Percentiles rank a stretch among this genome's conserved stretches.
Evolutionary conservation across 2,888 invertebrate species (phyloP).

Genomic region (Bruchidius siliquastri): DNA sequence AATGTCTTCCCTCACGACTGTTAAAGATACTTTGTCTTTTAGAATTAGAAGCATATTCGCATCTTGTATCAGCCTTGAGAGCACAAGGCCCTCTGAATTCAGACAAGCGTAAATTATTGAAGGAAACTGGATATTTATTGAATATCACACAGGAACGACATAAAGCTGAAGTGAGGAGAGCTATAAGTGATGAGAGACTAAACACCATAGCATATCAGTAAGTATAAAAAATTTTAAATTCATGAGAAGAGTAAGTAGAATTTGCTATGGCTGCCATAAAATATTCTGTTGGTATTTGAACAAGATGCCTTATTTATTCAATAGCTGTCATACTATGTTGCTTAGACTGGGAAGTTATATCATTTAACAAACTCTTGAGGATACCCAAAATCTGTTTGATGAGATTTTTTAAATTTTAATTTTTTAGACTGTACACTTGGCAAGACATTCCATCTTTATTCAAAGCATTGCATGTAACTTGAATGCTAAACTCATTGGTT

Average conservation of each 20-base stretch:
- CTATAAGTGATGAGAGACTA: constrained; percentile 86
- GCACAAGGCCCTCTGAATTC: constrained; percentile 86
- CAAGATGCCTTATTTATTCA: not conserved
- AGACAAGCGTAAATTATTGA: constrained; percentile 77
- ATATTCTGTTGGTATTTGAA: not conserved
- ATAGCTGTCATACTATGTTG: not conserved
- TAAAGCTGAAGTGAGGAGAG: constrained; percentile 86
- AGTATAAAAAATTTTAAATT: constrained; percentile 39
- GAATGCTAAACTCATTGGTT: too few relatives aligned
- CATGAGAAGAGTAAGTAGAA: not conserved
- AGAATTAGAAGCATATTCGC: constrained; percentile 91
- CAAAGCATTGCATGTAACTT: too few relatives aligned
- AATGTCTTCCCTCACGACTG: not conserved
- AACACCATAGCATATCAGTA: constrained; percentile 87
- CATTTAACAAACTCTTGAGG: too few relatives aligned
- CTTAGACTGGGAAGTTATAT: too few relatives aligned
- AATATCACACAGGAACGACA: constrained; percentile 89
- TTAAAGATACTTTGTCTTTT: constrained; percentile 10
- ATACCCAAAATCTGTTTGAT: too few relatives aligned
- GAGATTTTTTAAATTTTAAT: too few relatives aligned
- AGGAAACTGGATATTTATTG: constrained; percentile 74
- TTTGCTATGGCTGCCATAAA: not conserved
- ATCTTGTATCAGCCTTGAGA: constrained; percentile 83
- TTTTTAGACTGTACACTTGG: too few relatives aligned
- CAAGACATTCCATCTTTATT: too few relatives aligned